These are phyloP conservation scores for Meloidogyne exigua DNA, from an alignment of 1,140 invertebrate species.

Conservation along the genomic window DNA sequence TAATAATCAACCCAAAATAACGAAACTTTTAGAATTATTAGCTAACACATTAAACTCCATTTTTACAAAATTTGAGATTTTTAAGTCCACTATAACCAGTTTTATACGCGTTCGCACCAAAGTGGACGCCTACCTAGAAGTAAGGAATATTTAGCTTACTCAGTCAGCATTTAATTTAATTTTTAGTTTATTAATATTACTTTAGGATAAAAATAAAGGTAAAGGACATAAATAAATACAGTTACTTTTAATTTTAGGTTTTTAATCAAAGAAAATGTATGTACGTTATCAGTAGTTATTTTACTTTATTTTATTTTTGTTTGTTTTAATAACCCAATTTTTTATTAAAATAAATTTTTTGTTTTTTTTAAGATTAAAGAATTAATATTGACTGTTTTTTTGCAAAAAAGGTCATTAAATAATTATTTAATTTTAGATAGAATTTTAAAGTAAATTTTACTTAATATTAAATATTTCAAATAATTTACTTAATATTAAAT, in stretches of 20 bases:
- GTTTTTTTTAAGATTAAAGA: slow-evolving; percentile 5
- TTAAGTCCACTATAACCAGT: neutral
- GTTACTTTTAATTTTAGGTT: neutral
- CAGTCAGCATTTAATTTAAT: neutral
- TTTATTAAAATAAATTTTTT: slow-evolving; percentile 3
- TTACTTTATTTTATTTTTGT: neutral
- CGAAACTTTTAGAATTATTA: neutral
- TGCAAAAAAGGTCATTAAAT: neutral
- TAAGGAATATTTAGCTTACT: too few species aligned
- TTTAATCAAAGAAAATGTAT: neutral
- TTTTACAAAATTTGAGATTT: neutral
- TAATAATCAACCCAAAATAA: neutral
- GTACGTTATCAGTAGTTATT: neutral
- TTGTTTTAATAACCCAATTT: neutral
- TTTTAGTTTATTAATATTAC: neutral
- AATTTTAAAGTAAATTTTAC: too few species aligned
- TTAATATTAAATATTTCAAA: too few species aligned
- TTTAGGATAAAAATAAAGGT: neutral
- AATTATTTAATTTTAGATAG: too few species aligned
- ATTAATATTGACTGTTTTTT: neutral
- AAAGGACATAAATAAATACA: slow-evolving; percentile 2
- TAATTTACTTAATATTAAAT: too few species aligned
- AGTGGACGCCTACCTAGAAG: neutral
- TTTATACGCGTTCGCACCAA: neutral
- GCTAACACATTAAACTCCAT: neutral